Base-by-base conservation (phyloP, 2,888 invertebrate genomes). In the Ectemnius cavifrons region DNA sequence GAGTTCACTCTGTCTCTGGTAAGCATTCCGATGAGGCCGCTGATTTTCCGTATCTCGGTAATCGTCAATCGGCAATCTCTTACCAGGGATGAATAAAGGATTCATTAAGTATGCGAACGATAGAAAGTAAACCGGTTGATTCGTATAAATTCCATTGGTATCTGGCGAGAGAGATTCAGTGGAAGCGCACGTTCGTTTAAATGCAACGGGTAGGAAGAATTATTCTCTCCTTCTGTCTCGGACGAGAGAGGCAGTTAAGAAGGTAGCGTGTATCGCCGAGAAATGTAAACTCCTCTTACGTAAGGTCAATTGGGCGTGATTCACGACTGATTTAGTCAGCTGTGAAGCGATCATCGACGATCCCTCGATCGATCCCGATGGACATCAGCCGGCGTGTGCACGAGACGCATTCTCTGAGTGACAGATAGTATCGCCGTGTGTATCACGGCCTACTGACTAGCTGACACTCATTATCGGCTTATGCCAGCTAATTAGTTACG, bases 401-500 rank as follows among this genome's bases (percentile, higher is more conserved):
- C 63, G 49, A 73, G 37, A 37, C 37, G 37, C 37, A 37, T 37
- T 37, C 37, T 37, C 63, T 78, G 73, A 65, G 68, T 58, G 62
- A 46, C 4, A 52, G 52, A 52, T 52, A 52, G 52, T 52, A 16
- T 52, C 52, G 52, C 52, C n/a, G 16, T 8, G 37, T 37, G 37
- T 52, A 52, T 52, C 16, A 16, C 16, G 13, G 46, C 45, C 58
- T 47, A 52, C 65, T 58, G 13, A 63, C 64, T 65, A 23, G 1
- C 13, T 13, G 57, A n/a, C 46, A 37, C 63, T 73, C 76, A 16
- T 71, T 76, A 73, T 61, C 47, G 58, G 16, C 63, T 70, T 71
- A 52, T 52, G 61, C 64, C 65, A 61, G 69, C 67, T 80, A 75
- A 80, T 80, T 80, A 74, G 77, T 77, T 62, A 67, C 20, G 45